These are phyloP conservation scores for Myotis planiceps DNA, from an alignment of 2,797 vertebrate species.

Conservation along the genomic window DNA sequence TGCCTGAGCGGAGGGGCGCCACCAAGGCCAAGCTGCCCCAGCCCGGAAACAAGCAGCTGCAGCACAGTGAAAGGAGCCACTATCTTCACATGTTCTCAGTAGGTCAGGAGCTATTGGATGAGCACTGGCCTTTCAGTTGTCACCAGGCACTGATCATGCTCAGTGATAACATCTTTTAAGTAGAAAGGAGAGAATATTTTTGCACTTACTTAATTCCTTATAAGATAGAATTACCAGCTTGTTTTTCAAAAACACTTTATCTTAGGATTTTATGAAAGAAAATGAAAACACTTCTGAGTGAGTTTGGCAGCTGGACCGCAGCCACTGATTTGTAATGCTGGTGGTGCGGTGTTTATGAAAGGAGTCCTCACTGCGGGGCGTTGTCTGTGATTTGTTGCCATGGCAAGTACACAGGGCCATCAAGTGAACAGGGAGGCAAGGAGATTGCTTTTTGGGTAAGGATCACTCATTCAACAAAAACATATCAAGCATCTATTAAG, in stretches of 20 bases:
- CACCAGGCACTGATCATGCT: background rate
- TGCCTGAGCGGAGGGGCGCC: background rate
- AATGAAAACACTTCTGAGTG: background rate
- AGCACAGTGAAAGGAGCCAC: background rate
- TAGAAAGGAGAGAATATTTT: constrained; percentile 20
- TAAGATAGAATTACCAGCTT: background rate
- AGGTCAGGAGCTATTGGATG: background rate
- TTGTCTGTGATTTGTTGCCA: background rate
- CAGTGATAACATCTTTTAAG: background rate
- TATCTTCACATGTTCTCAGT: background rate
- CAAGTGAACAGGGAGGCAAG: background rate
- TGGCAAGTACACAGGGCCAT: background rate
- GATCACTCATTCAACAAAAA: background rate
- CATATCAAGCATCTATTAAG: background rate
- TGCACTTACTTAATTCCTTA: background rate
- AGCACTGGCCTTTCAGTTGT: background rate
- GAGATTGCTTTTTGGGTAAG: background rate
- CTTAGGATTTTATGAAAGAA: constrained; percentile 13
- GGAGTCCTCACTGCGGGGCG: background rate
- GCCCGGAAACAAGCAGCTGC: background rate
- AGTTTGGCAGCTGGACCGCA: background rate
- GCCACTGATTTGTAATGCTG: rapidly evolving
- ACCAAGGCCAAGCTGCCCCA: background rate
- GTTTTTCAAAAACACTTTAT: constrained; percentile 21
- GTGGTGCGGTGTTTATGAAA: rapidly evolving